A percentile compares a stretch with the other conserved stretches of the same genome.
Evolutionary conservation across 2,113 vertebrate genomes (phyloP).

Genomic region (Desmodus rotundus): DNA sequence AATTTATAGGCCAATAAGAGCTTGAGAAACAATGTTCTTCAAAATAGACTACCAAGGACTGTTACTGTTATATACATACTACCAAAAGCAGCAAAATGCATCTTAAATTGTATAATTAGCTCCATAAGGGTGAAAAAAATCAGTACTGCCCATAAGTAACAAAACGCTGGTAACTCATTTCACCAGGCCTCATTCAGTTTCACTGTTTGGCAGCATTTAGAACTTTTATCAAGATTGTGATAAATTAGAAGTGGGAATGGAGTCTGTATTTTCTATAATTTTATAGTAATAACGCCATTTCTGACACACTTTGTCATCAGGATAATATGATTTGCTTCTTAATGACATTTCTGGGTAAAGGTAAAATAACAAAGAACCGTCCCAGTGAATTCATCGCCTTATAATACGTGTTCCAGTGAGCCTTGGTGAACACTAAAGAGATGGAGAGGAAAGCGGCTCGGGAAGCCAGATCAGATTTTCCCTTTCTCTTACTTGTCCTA

Average conservation of each 20-base stretch:
- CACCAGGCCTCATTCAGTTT: conserved; percentile 26
- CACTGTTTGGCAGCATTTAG: conserved; percentile 16
- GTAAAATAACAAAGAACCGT: conserved; percentile 54
- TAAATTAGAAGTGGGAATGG: conserved; percentile 45
- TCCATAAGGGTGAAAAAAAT: conserved; percentile 43
- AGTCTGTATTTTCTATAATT: conserved; percentile 56
- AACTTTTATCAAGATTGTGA: conserved; percentile 57
- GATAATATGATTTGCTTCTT: conserved; percentile 66
- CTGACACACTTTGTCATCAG: conserved; percentile 65
- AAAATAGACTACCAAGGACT: background rate
- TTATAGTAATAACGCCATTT: conserved; percentile 51
- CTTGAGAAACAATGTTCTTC: background rate
- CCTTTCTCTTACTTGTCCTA: conserved; percentile 17
- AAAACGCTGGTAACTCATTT: conserved; percentile 11
- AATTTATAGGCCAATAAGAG: conserved; percentile 12
- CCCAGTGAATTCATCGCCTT: conserved; percentile 47
- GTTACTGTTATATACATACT: background rate
- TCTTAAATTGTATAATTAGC: conserved; percentile 41
- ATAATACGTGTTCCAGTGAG: background rate
- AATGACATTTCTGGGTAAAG: conserved; percentile 59
- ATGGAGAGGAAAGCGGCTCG: background rate
- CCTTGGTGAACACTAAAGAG: conserved; percentile 11
- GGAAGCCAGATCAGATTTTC: background rate
- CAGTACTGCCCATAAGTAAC: conserved; percentile 39
- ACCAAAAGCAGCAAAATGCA: conserved; percentile 6